phyloP scores from a whole-genome alignment of 2,888 invertebrate genomes.

The Chirona hameri region DNA sequence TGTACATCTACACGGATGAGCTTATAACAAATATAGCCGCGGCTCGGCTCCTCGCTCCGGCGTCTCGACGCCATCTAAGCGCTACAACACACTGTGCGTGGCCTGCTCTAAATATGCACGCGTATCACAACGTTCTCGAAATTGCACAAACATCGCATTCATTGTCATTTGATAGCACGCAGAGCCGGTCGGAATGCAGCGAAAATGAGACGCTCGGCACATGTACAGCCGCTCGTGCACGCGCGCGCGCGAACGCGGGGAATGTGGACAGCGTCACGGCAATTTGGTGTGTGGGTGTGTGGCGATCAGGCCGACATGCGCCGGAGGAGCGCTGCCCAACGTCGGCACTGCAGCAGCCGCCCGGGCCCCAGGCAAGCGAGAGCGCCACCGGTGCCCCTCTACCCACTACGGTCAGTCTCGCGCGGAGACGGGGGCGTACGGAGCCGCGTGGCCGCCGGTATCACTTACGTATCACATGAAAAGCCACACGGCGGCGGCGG shows the following conservation, averaged over 20 bases:
- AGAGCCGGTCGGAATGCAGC: not conserved
- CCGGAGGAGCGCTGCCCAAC: too few relatives aligned
- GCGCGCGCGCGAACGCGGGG: not conserved
- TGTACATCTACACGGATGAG: too few relatives aligned
- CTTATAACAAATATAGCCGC: not conserved
- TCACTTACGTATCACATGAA: not conserved
- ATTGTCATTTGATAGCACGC: not conserved
- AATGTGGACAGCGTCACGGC: not conserved
- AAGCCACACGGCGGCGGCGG: not conserved
- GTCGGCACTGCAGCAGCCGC: too few relatives aligned
- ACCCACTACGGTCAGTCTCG: too few relatives aligned
- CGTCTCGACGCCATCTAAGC: not conserved
- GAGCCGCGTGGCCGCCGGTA: not conserved
- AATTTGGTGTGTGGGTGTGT: not conserved
- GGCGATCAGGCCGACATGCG: too few relatives aligned
- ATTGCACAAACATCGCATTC: not conserved
- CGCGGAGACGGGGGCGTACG: not conserved
- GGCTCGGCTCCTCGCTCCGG: not conserved
- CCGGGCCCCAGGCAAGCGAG: too few relatives aligned
- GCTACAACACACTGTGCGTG: not conserved
- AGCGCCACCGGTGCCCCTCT: too few relatives aligned
- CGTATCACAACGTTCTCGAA: conserved; percentile 22
- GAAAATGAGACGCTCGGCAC: not conserved
- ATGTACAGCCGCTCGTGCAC: not conserved
- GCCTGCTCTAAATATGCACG: not conserved